Evolutionary conservation across 1,140 invertebrate genomes (phyloP).

Genomic region (Frieseomelitta varia): DNA sequence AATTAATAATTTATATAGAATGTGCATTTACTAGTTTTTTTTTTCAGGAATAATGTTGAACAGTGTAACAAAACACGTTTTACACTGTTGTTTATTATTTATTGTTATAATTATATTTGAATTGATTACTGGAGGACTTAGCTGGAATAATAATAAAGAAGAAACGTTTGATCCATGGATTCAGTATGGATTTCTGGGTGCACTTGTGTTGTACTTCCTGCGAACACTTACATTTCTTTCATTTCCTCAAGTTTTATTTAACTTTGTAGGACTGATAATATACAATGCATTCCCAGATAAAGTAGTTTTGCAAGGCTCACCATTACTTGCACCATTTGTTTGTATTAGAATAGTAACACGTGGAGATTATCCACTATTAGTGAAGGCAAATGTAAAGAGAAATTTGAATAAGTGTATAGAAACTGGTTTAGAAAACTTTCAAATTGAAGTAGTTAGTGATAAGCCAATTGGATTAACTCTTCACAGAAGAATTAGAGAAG

Average conservation of each 20-base stretch:
- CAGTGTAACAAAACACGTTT: conserved; percentile 87
- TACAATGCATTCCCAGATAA: conserved; percentile 98
- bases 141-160: conserved; percentile 84
- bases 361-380: conserved; percentile 96
- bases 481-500: conserved; percentile 89
- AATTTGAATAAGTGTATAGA: conserved; percentile 95
- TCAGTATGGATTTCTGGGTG: conserved; percentile 88
- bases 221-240: conserved; percentile 93
- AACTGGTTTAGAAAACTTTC: conserved; percentile 96
- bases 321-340: conserved; percentile 95
- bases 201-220: conserved; percentile 89
- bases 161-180: conserved; percentile 90
- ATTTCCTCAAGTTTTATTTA: conserved; percentile 94
- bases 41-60: conserved; percentile 83
- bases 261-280: conserved; percentile 93
- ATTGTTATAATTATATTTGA: conserved; percentile 90
- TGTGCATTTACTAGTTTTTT: conserved; percentile 11
- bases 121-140: conserved; percentile 90
- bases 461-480: conserved; percentile 90
- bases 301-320: conserved; percentile 94
- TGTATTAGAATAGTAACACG: conserved; percentile 97
- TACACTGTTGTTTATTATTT: conserved; percentile 90
- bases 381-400: conserved; percentile 92
- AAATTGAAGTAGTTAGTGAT: conserved; percentile 98
- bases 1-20: background rate